A percentile compares a stretch with the other conserved stretches of the same genome.
These are phyloP conservation scores for Hirtodrosophila trivittata DNA, from an alignment of 2,888 invertebrate species.

Conservation along the genomic window DNA sequence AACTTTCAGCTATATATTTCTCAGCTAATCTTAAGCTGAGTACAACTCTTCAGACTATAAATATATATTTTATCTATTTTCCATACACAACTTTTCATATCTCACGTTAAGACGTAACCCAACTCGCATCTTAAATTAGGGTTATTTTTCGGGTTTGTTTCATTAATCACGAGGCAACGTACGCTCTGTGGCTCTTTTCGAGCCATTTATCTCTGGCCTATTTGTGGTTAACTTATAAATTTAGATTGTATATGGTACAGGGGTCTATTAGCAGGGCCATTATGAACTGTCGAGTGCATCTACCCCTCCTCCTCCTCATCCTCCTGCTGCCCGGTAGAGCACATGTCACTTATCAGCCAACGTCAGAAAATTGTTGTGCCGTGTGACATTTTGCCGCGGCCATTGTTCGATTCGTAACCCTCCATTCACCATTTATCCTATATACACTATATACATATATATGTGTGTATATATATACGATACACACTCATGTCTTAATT, in stretches of 20 bases:
- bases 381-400: constrained; percentile 67
- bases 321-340: constrained; percentile 31
- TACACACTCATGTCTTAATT: constrained; percentile 69
- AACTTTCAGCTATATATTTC: too few species aligned
- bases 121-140: too few species aligned
- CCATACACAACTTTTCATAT: not conserved
- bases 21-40: too few species aligned
- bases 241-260: constrained; percentile 43
- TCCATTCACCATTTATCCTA: constrained; percentile 47
- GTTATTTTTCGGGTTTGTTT: constrained; percentile 12
- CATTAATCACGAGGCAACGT: constrained; percentile 39
- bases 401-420: constrained; percentile 63
- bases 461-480: constrained; percentile 2
- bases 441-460: constrained; percentile 1
- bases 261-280: constrained; percentile 64
- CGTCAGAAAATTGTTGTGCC: constrained; percentile 47
- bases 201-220: constrained; percentile 58
- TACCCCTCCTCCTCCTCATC: too few species aligned
- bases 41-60: too few species aligned
- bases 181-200: constrained; percentile 17
- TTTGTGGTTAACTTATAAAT: constrained; percentile 68
- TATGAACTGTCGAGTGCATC: constrained; percentile 22
- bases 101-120: not conserved
- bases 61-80: too few species aligned
- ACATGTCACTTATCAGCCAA: constrained; percentile 75